Base-by-base conservation (phyloP, 2,113 vertebrate species). In the Oncorhynchus clarkii region DNA sequence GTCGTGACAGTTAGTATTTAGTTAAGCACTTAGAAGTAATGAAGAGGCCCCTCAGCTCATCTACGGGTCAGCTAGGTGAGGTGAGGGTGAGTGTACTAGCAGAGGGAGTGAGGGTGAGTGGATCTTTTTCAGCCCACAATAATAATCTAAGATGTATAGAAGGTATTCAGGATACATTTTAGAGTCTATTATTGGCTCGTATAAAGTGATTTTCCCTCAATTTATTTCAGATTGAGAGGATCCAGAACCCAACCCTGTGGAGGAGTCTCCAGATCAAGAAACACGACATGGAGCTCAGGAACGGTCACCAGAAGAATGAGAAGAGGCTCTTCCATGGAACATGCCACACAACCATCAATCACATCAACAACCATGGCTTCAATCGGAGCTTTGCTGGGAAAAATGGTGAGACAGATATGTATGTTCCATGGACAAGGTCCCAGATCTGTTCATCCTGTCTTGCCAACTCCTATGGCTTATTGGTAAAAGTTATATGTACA, bases 261-360 rank as follows among this genome's bases (percentile, higher is more conserved):
- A 91, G 82, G 70, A 84, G 86, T 78, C 78, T 91, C 8, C 72
- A 89, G 73, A 80, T 90, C 14, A 92, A 89, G 72, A 93, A 87
- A 59, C 73, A 51, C 3, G 70, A 78, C 1, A 81, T 94, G 89
- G 88, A 93, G 4, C 2, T 75, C 39, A 92, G 83, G 66, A 94
- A 94, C 49, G 80, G 82, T 1, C 86, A 90, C 45, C 67, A 79
- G 31, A 88, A 91, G 31, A 94, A 94, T 7, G 91, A 90, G 77
- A 88, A 2, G 24, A 80, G 16, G 1, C 89, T 94, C 59, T 94
- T 94, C 82, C 93, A 94, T 20, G 93, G 93, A 67, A 93, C 91
- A 66, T 75, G 73, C 11, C 3, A 87, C 2, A 3, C n/a, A 16
- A 84, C 86, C 0, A 34, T 90, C 5, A 0, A 3, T 1, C 2